phyloP scores from a whole-genome alignment of 1,140 invertebrate genomes.

The Cyphomyrmex costatus region DNA sequence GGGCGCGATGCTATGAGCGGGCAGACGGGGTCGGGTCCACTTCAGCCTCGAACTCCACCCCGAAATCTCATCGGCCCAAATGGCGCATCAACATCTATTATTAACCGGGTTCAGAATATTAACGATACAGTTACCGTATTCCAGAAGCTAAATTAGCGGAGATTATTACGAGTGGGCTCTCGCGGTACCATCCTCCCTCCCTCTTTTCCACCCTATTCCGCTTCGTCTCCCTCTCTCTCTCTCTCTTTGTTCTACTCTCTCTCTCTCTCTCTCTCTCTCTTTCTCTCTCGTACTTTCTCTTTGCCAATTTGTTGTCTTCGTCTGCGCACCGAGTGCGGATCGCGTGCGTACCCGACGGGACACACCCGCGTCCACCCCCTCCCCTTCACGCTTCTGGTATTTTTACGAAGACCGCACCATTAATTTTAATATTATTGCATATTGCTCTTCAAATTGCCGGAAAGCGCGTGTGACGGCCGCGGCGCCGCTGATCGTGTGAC shows the following conservation, averaged over 20 bases:
- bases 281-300: conserved; percentile 68
- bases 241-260: conserved; percentile 22
- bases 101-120: conserved; percentile 86
- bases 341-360: conserved; percentile 44
- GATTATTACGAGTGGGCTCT: conserved; percentile 86
- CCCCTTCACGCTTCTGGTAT: conserved; percentile 35
- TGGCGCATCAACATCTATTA: conserved; percentile 87
- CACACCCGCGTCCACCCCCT: background rate
- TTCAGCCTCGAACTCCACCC: conserved; percentile 83
- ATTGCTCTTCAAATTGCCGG: conserved; percentile 80
- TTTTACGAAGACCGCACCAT: conserved; percentile 78
- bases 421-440: conserved; percentile 83
- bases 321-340: conserved; percentile 43
- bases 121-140: conserved; percentile 87
- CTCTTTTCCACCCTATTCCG: conserved; percentile 57
- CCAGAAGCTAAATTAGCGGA: conserved; percentile 86
- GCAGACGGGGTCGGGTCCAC: conserved; percentile 75
- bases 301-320: conserved; percentile 59
- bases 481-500: conserved; percentile 69
- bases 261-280: conserved; percentile 53
- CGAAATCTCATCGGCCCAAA: conserved; percentile 87
- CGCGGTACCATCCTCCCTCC: conserved; percentile 69
- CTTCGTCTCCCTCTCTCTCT: conserved; percentile 35
- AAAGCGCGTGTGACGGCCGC: conserved; percentile 71
- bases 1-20: conserved; percentile 65